Evolutionary conservation across 1,140 invertebrate genomes (phyloP).

Genomic region (Lepidurus arcticus): DNA sequence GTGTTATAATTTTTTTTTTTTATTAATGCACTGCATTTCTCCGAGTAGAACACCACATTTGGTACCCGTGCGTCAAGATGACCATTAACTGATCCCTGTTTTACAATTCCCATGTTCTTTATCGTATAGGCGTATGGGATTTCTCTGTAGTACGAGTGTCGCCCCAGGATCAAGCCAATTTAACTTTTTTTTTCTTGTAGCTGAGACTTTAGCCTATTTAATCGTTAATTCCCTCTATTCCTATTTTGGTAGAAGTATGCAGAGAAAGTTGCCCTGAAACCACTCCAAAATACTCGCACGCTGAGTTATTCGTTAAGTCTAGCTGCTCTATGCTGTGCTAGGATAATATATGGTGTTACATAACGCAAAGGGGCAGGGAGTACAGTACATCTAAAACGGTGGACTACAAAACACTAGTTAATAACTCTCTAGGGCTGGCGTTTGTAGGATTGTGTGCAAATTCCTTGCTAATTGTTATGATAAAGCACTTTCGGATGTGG

Average conservation of each 20-base stretch:
- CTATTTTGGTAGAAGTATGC: neutral
- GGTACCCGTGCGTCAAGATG: too few species aligned
- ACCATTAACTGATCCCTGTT: too few species aligned
- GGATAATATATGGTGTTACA: neutral
- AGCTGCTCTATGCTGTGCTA: too few species aligned
- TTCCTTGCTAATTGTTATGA: neutral
- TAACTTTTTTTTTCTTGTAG: neutral
- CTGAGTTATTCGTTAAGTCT: too few species aligned
- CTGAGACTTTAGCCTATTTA: neutral
- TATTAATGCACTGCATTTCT: too few species aligned
- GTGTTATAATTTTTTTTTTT: too few species aligned
- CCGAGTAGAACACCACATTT: too few species aligned
- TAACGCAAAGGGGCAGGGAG: neutral
- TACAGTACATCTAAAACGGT: neutral
- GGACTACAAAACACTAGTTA: neutral
- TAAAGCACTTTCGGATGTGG: neutral
- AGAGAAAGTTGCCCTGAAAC: constrained; percentile 14
- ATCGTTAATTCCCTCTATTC: neutral
- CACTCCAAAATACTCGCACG: neutral
- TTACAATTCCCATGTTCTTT: too few species aligned
- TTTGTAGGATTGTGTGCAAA: neutral
- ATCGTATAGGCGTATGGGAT: too few species aligned
- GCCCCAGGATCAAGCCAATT: too few species aligned
- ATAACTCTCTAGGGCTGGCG: neutral
- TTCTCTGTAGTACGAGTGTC: too few species aligned